Conservation (phyloP, 2,797 vertebrate genomes). For the Dendrocincla fuliginosa region DNA sequence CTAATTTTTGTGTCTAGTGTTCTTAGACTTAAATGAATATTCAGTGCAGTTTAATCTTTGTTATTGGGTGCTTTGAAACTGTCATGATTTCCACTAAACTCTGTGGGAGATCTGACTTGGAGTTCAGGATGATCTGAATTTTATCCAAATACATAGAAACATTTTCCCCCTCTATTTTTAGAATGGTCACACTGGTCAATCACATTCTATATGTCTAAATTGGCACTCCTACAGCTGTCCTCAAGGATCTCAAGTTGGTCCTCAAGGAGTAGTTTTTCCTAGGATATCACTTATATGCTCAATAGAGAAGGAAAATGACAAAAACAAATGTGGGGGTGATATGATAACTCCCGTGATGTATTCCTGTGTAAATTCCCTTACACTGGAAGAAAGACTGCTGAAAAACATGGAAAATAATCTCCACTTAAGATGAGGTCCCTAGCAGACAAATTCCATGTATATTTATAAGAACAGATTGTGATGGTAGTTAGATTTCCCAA, state of each 20-base stretch:
- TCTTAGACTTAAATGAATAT: background rate
- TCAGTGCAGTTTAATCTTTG: background rate
- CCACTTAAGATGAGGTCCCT: background rate
- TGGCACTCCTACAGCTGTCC: background rate
- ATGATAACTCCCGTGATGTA: background rate
- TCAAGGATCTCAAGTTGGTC: background rate
- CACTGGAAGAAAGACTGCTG: background rate
- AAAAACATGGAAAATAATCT: background rate
- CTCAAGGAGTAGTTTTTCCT: background rate
- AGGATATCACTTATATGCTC: background rate
- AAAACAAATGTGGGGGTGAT: background rate
- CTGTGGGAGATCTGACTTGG: background rate
- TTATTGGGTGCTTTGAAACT: background rate
- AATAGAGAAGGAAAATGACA: background rate
- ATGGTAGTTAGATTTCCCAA: background rate
- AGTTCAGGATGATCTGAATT: background rate
- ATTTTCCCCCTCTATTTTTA: background rate
- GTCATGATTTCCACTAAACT: background rate
- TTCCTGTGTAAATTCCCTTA: background rate
- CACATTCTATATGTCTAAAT: background rate
- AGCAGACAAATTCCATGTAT: background rate
- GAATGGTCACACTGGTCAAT: background rate
- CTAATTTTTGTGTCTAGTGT: background rate
- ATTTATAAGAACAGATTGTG: constrained; percentile 32
- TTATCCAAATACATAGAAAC: background rate